Evolutionary conservation across 1,140 invertebrate genomes (phyloP).

Genomic region (Hypsibius dujardini): DNA sequence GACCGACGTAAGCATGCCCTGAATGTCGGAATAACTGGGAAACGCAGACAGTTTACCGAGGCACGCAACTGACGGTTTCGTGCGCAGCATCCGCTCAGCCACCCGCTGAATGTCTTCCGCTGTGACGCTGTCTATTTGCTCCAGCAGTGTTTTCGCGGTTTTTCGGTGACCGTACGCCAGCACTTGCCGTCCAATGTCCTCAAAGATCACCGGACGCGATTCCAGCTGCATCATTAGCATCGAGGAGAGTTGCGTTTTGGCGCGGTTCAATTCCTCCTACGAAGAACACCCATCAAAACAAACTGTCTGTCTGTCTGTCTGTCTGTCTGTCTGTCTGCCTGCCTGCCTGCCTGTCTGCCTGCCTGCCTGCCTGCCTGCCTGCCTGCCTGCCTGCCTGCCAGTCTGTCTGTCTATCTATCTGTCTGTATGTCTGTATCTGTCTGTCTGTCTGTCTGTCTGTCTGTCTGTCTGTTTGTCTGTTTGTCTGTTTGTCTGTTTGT

Average conservation of each 20-base stretch:
- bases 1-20: neutral
- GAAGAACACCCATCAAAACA: no score
- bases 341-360: no score
- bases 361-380: no score
- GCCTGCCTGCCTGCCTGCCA: no score
- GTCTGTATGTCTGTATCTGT: no score
- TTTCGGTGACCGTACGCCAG: slow-evolving; percentile 69
- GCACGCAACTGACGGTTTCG: slow-evolving; percentile 64
- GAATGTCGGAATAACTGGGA: slow-evolving; percentile 30
- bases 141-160: slow-evolving; percentile 70
- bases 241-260: slow-evolving; percentile 91
- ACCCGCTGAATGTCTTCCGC: slow-evolving; percentile 64
- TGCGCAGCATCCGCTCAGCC: slow-evolving; percentile 55
- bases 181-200: slow-evolving; percentile 91
- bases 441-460: no score
- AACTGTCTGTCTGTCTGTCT: slow-evolving; percentile 23
- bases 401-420: no score
- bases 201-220: slow-evolving; percentile 87
- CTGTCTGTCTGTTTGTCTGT: no score
- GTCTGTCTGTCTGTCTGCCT: no score
- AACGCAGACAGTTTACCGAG: slow-evolving; percentile 40
- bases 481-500: no score
- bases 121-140: slow-evolving; percentile 70
- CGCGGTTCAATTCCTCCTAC: slow-evolving; percentile 48
- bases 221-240: slow-evolving; percentile 98